phyloP scores from a whole-genome alignment of 2,888 invertebrate species.

The Rhamphomyia laevipes region DNA sequence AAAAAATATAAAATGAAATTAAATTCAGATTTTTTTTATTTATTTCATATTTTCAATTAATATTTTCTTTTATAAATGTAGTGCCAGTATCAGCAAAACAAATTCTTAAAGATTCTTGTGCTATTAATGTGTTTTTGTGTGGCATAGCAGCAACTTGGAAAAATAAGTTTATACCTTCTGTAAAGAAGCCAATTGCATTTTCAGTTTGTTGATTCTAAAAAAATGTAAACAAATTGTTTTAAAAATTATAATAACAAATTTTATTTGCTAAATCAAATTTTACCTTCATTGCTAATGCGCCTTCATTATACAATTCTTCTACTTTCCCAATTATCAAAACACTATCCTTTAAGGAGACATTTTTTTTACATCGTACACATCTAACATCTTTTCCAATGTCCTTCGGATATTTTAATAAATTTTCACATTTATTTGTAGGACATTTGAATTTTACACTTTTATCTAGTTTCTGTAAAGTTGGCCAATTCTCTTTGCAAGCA shows the following conservation, averaged over 20 bases:
- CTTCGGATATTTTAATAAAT: conserved; percentile 39
- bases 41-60: no score
- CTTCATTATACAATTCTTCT: conserved; percentile 41
- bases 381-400: conserved; percentile 36
- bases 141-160: conserved; percentile 51
- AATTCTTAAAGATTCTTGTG: conserved; percentile 55
- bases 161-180: conserved; percentile 47
- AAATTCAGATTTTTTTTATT: no score
- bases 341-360: conserved; percentile 38
- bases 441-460: conserved; percentile 39
- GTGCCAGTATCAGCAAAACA: conserved; percentile 44
- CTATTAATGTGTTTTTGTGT: conserved; percentile 53
- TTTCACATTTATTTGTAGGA: conserved; percentile 39
- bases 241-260: neutral
- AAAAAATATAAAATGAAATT: no score
- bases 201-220: conserved; percentile 43
- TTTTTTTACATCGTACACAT: conserved; percentile 43
- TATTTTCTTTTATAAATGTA: neutral
- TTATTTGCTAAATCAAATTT: neutral
- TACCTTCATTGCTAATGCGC: conserved; percentile 31
- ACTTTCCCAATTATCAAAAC: conserved; percentile 37
- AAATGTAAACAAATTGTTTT: conserved; percentile 2
- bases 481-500: conserved; percentile 68
- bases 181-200: conserved; percentile 45
- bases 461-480: conserved; percentile 48